Conservation (phyloP, 1,140 invertebrate species). For the Drosophila truncata region DNA sequence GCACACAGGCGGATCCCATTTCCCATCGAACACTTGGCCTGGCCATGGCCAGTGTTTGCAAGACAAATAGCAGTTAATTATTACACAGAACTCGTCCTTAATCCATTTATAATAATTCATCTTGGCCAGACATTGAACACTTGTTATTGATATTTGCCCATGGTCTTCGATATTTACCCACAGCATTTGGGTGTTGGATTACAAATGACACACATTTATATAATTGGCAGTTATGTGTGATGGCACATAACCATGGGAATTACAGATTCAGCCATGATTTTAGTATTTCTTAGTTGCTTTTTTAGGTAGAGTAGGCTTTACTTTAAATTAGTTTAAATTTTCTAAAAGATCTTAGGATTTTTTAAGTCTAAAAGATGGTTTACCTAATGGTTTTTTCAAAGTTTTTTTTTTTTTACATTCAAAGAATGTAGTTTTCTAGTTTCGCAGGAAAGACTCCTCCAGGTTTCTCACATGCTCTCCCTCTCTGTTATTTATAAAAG, state of each 20-base stretch:
- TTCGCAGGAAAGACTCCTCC: neutral
- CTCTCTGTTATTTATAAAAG: neutral
- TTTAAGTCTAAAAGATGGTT: neutral
- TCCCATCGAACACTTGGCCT: slow-evolving; percentile 24
- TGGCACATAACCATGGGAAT: neutral
- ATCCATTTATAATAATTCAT: slow-evolving; percentile 61
- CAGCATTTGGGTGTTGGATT: slow-evolving; percentile 17
- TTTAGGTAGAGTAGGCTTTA: neutral
- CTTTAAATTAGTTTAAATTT: neutral
- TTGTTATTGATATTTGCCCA: slow-evolving; percentile 50
- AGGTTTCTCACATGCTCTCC: neutral
- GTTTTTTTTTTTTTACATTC: neutral
- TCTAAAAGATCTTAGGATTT: neutral
- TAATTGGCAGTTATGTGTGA: slow-evolving; percentile 10
- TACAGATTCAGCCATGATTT: slow-evolving; percentile 1
- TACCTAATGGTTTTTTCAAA: neutral
- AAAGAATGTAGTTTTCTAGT: neutral
- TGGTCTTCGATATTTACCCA: slow-evolving; percentile 21
- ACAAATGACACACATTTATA: slow-evolving; percentile 18
- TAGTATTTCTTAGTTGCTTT: no score
- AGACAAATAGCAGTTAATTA: slow-evolving; percentile 70
- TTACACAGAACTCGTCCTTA: slow-evolving; percentile 54
- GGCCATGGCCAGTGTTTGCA: slow-evolving; percentile 39
- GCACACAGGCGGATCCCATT: slow-evolving; percentile 40
- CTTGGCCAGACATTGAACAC: slow-evolving; percentile 28